Evolutionary conservation across 2,888 invertebrate genomes (phyloP).

Genomic region (Cephus nigrinus): DNA sequence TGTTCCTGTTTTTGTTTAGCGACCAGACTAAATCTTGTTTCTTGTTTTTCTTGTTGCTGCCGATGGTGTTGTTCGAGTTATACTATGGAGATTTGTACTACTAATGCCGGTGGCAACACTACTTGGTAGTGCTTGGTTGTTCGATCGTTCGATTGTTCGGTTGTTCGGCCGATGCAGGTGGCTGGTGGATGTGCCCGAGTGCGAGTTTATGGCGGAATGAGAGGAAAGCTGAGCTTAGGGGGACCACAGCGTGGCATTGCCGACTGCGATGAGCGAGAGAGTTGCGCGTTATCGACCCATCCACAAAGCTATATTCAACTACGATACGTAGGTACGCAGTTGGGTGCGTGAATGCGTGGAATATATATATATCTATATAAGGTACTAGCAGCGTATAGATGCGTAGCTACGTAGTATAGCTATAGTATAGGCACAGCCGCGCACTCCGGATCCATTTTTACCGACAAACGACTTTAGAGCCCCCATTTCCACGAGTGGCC

Average conservation of each 20-base stretch:
- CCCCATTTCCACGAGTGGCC: not conserved
- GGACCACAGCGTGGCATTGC: slow-evolving; percentile 54
- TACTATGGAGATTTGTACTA: not conserved
- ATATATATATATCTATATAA: not conserved
- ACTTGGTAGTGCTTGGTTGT: slow-evolving; percentile 21
- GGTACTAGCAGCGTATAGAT: not conserved
- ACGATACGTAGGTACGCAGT: not conserved
- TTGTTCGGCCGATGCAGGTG: slow-evolving; percentile 42
- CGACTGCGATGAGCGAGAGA: slow-evolving; percentile 56
- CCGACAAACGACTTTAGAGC: not conserved
- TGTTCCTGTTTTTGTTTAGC: not conserved
- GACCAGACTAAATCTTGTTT: not conserved
- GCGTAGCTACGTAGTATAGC: not conserved
- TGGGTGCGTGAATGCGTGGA: not conserved
- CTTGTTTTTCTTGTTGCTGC: not conserved
- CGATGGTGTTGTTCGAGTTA: not conserved
- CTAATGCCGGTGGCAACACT: not conserved
- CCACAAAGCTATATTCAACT: slow-evolving; percentile 50
- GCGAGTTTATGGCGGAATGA: slow-evolving; percentile 60
- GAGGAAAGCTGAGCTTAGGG: slow-evolving; percentile 58
- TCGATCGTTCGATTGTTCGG: slow-evolving; percentile 30
- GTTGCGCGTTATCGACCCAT: slow-evolving; percentile 64
- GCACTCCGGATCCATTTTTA: not conserved
- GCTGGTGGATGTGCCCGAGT: slow-evolving; percentile 55
- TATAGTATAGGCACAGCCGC: not conserved